These are phyloP conservation scores for Heliconius ethilla DNA, from an alignment of 2,888 invertebrate genomes.

Conservation along the genomic window DNA sequence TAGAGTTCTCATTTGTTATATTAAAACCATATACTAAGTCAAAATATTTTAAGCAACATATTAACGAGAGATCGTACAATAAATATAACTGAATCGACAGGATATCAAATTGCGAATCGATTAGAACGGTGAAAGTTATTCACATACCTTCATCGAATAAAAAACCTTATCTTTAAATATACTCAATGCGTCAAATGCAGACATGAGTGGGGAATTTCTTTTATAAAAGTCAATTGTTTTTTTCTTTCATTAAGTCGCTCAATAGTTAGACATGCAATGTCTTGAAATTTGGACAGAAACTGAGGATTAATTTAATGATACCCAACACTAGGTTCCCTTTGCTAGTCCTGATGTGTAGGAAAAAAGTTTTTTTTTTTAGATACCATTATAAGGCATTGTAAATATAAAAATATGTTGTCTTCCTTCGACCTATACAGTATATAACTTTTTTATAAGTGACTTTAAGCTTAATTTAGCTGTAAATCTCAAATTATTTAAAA, in stretches of 20 bases:
- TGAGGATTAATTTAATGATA: background rate
- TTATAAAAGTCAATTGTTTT: too few species aligned
- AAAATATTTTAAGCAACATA: too few species aligned
- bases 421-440: too few species aligned
- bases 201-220: background rate
- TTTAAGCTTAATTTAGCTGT: background rate
- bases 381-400: too few species aligned
- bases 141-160: background rate
- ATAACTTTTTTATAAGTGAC: too few species aligned
- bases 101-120: constrained; percentile 17
- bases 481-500: background rate
- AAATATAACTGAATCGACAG: background rate
- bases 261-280: background rate
- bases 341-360: too few species aligned
- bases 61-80: background rate
- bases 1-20: too few species aligned
- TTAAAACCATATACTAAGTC: too few species aligned
- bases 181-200: background rate
- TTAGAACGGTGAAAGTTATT: constrained; percentile 14
- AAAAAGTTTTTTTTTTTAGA: background rate
- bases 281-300: background rate
- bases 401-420: too few species aligned
- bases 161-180: background rate
- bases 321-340: too few species aligned
- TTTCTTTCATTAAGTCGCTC: background rate